Evolutionary conservation across 2,113 vertebrate species (phyloP).

Genomic region (Acanthisitta chloris): DNA sequence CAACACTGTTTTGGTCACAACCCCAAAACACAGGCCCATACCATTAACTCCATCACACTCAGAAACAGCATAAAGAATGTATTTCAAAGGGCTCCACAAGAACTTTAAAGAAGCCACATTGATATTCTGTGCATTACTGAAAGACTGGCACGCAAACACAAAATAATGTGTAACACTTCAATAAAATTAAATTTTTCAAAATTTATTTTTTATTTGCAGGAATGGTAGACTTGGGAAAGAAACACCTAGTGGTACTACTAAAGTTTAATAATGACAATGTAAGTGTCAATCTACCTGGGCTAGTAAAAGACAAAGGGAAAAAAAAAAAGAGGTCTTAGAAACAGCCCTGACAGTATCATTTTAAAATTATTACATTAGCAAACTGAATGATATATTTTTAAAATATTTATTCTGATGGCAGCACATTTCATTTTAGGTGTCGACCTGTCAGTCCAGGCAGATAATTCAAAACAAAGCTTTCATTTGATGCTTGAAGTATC

Average conservation of each 20-base stretch:
- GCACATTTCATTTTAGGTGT: constrained; percentile 15
- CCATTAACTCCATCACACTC: not conserved
- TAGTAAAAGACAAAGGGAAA: not conserved
- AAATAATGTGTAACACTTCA: not conserved
- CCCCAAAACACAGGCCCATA: not conserved
- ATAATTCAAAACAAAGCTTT: not conserved
- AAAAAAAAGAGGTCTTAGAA: constrained; percentile 15
- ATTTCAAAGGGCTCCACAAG: not conserved
- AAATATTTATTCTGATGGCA: constrained; percentile 37
- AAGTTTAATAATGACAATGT: not conserved
- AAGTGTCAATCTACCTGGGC: not conserved
- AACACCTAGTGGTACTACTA: not conserved
- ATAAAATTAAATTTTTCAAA: not conserved
- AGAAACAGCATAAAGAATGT: not conserved
- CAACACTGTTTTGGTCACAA: not conserved
- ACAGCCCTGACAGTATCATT: not conserved
- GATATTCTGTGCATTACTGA: not conserved
- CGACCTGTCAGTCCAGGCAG: constrained; percentile 18
- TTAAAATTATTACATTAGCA: constrained; percentile 31
- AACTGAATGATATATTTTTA: not conserved
- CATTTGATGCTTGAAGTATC: not conserved
- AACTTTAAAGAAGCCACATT: not conserved
- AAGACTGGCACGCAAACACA: not conserved
- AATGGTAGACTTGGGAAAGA: not conserved
- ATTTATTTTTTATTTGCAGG: not conserved